These are phyloP conservation scores for Acheta domesticus DNA, from an alignment of 2,888 invertebrate species.

Conservation along the genomic window DNA sequence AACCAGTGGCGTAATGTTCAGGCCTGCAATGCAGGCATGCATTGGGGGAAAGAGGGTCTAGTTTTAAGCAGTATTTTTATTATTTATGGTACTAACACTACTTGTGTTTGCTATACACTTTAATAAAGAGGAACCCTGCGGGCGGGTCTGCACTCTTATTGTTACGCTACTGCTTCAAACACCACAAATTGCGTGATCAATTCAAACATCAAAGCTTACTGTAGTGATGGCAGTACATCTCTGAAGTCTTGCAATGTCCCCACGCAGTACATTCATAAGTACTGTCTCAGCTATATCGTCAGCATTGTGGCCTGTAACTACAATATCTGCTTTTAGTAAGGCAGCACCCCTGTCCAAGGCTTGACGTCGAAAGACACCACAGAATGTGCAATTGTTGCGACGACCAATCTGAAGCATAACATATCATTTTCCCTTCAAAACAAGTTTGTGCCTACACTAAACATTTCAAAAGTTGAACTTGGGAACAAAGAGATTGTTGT, in stretches of 20 bases:
- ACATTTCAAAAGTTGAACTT: too few species aligned
- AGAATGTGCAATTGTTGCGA: conserved; percentile 96
- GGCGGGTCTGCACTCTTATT: too few species aligned
- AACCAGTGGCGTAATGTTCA: too few species aligned
- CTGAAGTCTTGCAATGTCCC: conserved; percentile 89
- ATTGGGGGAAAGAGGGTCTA: too few species aligned
- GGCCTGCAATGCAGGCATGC: too few species aligned
- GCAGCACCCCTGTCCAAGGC: conserved; percentile 94
- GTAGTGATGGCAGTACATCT: conserved; percentile 90
- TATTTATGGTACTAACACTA: too few species aligned
- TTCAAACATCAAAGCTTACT: conserved; percentile 49
- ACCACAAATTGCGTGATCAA: neutral
- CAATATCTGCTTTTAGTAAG: conserved; percentile 80
- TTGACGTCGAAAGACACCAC: conserved; percentile 92
- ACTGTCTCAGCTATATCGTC: conserved; percentile 99
- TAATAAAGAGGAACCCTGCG: too few species aligned
- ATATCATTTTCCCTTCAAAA: neutral
- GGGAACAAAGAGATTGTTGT: too few species aligned
- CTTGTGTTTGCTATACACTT: too few species aligned
- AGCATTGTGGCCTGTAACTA: conserved; percentile 96
- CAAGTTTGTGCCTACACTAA: too few species aligned
- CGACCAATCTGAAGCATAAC: conserved; percentile 59
- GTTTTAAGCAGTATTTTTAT: too few species aligned
- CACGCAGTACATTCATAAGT: conserved; percentile 93
- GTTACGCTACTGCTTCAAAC: too few species aligned